phyloP scores from a whole-genome alignment of 1,140 invertebrate species.

The Nilaparvata lugens region DNA sequence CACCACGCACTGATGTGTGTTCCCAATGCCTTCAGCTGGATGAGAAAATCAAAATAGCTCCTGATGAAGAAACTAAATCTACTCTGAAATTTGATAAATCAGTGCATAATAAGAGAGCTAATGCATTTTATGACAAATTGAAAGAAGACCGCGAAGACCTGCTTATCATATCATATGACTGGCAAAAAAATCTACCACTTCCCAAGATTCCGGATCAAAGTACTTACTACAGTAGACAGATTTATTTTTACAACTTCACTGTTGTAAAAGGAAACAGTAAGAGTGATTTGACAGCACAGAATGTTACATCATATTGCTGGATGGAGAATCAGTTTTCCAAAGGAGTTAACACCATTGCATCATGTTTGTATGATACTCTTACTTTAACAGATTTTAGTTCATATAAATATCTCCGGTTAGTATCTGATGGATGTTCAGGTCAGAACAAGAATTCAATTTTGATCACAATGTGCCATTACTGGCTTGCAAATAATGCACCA shows the following conservation, averaged over 20 bases:
- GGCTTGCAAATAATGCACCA: constrained; percentile 22
- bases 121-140: background rate
- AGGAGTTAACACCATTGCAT: background rate
- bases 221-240: background rate
- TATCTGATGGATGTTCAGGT: constrained; percentile 26
- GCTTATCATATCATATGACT: background rate
- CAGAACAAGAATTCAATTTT: constrained; percentile 33
- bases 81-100: background rate
- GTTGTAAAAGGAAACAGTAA: background rate
- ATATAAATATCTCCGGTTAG: too few relatives aligned
- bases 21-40: background rate
- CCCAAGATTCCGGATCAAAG: background rate
- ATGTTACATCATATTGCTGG: background rate
- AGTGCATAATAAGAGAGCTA: background rate
- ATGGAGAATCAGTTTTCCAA: background rate
- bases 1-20: background rate
- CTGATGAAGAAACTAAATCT: background rate
- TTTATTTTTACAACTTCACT: background rate
- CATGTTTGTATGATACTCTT: too few relatives aligned
- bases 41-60: background rate
- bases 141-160: background rate
- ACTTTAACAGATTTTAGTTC: too few relatives aligned
- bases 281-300: background rate
- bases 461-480: constrained; percentile 24
- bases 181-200: background rate